Evolutionary conservation across 2,888 invertebrate genomes (phyloP).

Genomic region (Atrina japonica): DNA sequence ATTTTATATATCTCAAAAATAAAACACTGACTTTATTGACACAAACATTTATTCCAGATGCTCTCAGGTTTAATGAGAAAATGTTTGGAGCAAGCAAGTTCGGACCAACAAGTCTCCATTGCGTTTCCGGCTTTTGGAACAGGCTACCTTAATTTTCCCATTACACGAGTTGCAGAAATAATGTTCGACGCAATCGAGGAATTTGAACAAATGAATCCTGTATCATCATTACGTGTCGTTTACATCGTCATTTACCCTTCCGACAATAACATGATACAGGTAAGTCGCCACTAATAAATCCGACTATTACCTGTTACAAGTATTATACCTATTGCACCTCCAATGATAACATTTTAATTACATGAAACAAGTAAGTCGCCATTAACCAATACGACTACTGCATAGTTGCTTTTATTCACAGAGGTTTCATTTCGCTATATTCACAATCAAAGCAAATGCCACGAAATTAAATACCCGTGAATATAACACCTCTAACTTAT

Average conservation of each 20-base stretch:
- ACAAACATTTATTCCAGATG: slow-evolving; percentile 17
- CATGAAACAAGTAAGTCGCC: too few relatives aligned
- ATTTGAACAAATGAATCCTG: slow-evolving; percentile 43
- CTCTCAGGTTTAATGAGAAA: slow-evolving; percentile 26
- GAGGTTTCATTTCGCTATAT: too few relatives aligned
- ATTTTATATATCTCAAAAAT: too few relatives aligned
- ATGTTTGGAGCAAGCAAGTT: slow-evolving; percentile 46
- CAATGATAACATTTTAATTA: too few relatives aligned
- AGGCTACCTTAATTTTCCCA: slow-evolving; percentile 60
- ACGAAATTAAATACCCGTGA: too few relatives aligned
- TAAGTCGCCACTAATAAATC: neutral
- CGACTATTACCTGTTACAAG: too few relatives aligned
- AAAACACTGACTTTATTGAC: neutral
- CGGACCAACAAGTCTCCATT: slow-evolving; percentile 45
- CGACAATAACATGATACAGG: slow-evolving; percentile 26
- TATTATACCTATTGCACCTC: too few relatives aligned
- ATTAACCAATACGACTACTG: too few relatives aligned
- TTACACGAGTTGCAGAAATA: slow-evolving; percentile 49
- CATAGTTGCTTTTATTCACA: too few relatives aligned
- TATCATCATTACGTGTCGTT: slow-evolving; percentile 46
- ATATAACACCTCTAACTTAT: too few relatives aligned
- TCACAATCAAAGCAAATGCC: too few relatives aligned
- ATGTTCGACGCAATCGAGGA: slow-evolving; percentile 57
- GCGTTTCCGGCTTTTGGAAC: slow-evolving; percentile 69
- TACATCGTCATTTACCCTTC: slow-evolving; percentile 54